Percentiles rank a stretch among this genome's conserved stretches.
These are phyloP conservation scores for Lutjanus argentimaculatus DNA, from an alignment of 2,797 vertebrate genomes.

Conservation along the genomic window DNA sequence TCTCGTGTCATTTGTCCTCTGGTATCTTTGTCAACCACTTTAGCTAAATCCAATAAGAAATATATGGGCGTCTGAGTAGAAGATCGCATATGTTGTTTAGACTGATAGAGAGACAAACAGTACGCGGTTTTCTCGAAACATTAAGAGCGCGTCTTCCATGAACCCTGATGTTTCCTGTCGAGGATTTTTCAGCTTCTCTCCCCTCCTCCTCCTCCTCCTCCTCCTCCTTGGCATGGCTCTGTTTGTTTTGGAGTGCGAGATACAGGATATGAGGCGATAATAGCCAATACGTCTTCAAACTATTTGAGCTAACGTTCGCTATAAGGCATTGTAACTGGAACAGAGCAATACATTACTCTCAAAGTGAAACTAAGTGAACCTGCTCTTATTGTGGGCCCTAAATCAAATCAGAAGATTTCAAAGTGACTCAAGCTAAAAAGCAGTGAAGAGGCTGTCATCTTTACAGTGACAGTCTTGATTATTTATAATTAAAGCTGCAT, in stretches of 20 bases:
- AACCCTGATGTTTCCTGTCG: constrained; percentile 17
- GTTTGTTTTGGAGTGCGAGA: constrained; percentile 35
- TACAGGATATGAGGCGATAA: constrained; percentile 47
- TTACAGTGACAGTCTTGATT: background rate
- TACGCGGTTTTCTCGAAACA: background rate
- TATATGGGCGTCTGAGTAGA: background rate
- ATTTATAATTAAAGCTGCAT: constrained; percentile 22
- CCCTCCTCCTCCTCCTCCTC: background rate
- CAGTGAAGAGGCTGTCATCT: background rate
- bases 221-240: background rate
- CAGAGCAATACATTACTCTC: constrained; percentile 12
- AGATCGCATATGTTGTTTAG: constrained; percentile 25
- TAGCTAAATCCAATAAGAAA: constrained; percentile 2
- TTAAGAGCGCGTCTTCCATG: background rate
- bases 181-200: background rate
- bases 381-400: background rate
- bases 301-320: constrained; percentile 34
- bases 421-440: background rate
- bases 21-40: constrained; percentile 25
- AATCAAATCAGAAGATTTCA: constrained; percentile 23
- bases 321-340: constrained; percentile 21
- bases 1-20: constrained; percentile 17
- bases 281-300: constrained; percentile 34
- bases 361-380: background rate
- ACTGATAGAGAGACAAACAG: constrained; percentile 1